These are phyloP conservation scores for Trachelus troglodyta DNA, from an alignment of 2,888 invertebrate genomes.

Conservation along the genomic window DNA sequence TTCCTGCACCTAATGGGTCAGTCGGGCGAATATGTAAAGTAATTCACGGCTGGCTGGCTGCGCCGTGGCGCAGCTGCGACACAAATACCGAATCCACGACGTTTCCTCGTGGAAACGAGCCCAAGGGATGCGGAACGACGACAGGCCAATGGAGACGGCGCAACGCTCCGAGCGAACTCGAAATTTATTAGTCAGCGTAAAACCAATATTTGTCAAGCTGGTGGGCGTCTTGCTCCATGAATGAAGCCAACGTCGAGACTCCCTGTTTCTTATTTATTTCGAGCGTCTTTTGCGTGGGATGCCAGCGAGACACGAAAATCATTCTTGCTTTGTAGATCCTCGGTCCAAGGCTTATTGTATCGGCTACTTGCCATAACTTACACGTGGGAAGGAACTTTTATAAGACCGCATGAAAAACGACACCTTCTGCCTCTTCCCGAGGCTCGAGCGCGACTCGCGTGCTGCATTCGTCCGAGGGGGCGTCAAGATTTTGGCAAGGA, in stretches of 20 bases:
- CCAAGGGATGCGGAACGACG: neutral
- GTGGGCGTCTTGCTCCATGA: neutral
- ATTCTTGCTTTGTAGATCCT: neutral
- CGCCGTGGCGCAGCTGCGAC: neutral
- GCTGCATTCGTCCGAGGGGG: neutral
- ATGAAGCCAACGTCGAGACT: neutral
- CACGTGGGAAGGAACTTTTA: neutral
- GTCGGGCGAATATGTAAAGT: neutral
- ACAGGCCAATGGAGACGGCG: neutral
- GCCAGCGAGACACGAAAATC: neutral
- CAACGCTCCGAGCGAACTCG: neutral
- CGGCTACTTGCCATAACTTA: neutral
- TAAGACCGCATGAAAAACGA: neutral
- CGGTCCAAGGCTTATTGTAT: neutral
- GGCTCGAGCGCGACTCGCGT: neutral
- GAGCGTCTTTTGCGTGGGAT: neutral
- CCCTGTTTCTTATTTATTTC: neutral
- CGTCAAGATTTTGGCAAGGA: neutral
- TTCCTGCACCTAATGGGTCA: neutral
- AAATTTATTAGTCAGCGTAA: neutral
- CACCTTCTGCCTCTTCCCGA: neutral
- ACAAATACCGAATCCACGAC: neutral
- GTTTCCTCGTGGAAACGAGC: neutral
- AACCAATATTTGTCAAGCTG: slow-evolving; percentile 6
- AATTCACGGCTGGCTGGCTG: neutral